Evolutionary conservation across 2,113 vertebrate species (phyloP).

Genomic region (Lutjanus erythropterus): DNA sequence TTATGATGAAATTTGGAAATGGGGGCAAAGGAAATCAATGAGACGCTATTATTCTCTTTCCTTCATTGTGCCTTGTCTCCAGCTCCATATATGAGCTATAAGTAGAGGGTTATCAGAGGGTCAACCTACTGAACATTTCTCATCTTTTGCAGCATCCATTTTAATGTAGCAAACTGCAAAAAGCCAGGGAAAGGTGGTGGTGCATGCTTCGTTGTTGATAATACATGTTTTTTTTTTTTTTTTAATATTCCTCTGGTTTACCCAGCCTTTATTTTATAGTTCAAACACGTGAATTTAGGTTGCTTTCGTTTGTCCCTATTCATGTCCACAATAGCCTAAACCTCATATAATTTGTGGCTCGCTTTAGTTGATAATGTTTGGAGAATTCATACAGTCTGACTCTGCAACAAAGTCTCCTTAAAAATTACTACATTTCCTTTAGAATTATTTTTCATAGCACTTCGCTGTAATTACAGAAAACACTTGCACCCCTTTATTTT

Average conservation of each 20-base stretch:
- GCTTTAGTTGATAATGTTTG: background rate
- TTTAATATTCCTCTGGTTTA: background rate
- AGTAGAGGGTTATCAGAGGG: conserved; percentile 20
- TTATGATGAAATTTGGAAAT: conserved; percentile 39
- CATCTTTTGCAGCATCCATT: conserved; percentile 2
- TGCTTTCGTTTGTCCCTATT: background rate
- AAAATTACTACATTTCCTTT: background rate
- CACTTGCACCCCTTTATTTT: background rate
- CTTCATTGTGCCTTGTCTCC: conserved; percentile 4
- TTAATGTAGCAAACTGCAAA: background rate
- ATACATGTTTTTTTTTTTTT: background rate
- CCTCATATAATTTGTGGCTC: background rate
- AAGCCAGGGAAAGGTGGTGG: background rate
- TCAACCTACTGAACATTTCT: conserved; percentile 12
- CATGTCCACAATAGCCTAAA: background rate
- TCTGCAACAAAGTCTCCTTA: background rate
- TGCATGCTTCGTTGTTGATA: background rate
- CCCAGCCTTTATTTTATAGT: background rate
- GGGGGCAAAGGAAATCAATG: conserved; percentile 11
- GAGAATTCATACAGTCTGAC: background rate
- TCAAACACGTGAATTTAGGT: background rate
- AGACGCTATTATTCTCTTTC: conserved; percentile 6
- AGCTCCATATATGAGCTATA: background rate
- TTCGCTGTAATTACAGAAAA: background rate
- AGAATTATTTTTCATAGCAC: background rate